Base-by-base conservation (phyloP, 2,797 vertebrate genomes). In the Phoeniculus purpureus region DNA sequence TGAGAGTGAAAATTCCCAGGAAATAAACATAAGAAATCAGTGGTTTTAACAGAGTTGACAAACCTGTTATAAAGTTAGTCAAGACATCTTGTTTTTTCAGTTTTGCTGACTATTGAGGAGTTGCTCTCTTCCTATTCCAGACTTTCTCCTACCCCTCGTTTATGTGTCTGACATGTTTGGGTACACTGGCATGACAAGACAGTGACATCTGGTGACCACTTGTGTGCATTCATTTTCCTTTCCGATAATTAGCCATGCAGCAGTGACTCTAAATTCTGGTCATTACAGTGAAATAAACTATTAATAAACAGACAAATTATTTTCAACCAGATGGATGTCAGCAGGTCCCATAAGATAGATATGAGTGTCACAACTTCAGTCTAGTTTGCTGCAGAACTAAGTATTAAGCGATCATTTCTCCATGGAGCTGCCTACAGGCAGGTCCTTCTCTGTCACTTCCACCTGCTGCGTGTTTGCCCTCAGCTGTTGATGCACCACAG, bases 121-220 rank as follows among this genome's bases (percentile, higher is more conserved):
- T 23, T 21, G 32, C 4, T 26, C 31, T 45, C 60, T 68, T 43
- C 37, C 3, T 23, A 7, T 10, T 55, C 34, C 18, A 20, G 37
- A 47, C 77, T 78, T 80, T 51, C 18, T 71, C 25, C 56, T 61
- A 10, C 18, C 12, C 59, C 22, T 67, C 70, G 4, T 34, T 70
- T 50, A 7, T 16, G 3, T 19, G 1, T 25, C 23, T 65, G 15
- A 48, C 43, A 12, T 55, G 61, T 37, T 50, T 50, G 25, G 18
- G n/a, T 62, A 10, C 29, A 27, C 47, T 78, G 84, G 37, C 20
- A 32, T 82, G 75, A 92, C 58, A 2, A 66, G 75, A 91, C 75
- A 92, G 83, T 94, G 93, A 93, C 92, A 89, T 43, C 95, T 95
- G 92, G 77, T 92, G 92, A 88, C 72, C 58, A n/a, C 9, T 83